phyloP scores from a whole-genome alignment of 2,888 invertebrate genomes.

The Suillia variegata region DNA sequence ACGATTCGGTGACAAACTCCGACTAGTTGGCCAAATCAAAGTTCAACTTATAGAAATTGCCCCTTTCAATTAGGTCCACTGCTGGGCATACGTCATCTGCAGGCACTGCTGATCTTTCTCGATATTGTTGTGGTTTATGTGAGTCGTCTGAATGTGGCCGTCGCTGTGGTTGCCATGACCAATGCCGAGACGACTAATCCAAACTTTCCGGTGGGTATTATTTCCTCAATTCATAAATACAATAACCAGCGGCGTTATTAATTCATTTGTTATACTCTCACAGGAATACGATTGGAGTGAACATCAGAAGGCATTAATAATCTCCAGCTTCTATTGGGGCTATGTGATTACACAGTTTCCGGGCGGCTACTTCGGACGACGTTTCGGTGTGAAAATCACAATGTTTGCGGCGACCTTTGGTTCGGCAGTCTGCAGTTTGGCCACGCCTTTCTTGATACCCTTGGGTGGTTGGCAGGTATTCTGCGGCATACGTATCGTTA shows the following conservation, averaged over 20 bases:
- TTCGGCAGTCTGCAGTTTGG: conserved; percentile 67
- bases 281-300: conserved; percentile 59
- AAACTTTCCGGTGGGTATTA: conserved; percentile 59
- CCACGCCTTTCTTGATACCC: conserved; percentile 72
- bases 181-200: conserved; percentile 61
- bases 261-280: not conserved
- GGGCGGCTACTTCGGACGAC: conserved; percentile 69
- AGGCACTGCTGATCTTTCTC: conserved; percentile 66
- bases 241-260: too few relatives aligned
- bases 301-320: conserved; percentile 63
- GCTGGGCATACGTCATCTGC: conserved; percentile 68
- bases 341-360: conserved; percentile 67
- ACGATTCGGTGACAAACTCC: too few relatives aligned
- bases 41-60: not conserved
- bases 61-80: conserved; percentile 61
- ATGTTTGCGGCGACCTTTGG: conserved; percentile 63
- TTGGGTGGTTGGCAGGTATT: conserved; percentile 68
- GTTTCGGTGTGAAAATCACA: conserved; percentile 69
- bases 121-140: conserved; percentile 67
- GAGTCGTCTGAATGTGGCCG: conserved; percentile 70
- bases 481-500: conserved; percentile 66
- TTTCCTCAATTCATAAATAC: not conserved
- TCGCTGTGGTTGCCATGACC: conserved; percentile 75
- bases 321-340: conserved; percentile 78
- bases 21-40: not conserved